Evolutionary conservation across 2,888 invertebrate genomes (phyloP), one percentile per base, ranked within the genome.

Genomic region (Torymus aiolomorphi): DNA sequence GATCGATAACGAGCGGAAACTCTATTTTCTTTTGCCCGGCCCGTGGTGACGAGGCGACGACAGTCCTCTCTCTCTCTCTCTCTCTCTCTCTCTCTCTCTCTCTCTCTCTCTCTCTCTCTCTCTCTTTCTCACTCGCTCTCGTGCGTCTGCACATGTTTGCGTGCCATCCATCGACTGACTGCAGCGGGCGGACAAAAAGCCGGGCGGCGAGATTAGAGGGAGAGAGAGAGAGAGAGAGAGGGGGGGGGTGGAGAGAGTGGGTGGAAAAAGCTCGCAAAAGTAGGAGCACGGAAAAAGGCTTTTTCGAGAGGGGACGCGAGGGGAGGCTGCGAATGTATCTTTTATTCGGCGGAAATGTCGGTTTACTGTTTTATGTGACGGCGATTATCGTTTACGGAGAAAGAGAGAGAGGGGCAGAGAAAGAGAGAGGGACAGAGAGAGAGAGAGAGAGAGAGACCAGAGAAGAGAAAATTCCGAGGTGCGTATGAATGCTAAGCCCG

Each of bases 1-100:
- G 69, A 69, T 69, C 69, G 69, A 69, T 69, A 69, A 69, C 69
- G 69, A 69, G 56, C 24, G 54, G 31, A 69, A 69, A 69, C 31
- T 24, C 69, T 56, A 31, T 69, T 69, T 69, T 69, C 69, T 69
- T 66, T 69, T 31, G 3, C 24, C 24, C 24, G 59, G 18, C 59
- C 20, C 42, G 42, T 42, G 42, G 42, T 42, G 42, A 42, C 42
- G 42, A 42, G 42, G 8, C 42, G 42, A 42, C 42, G 42, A 42
- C 42, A 42, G 42, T 8, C 8, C 42, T 42, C 8, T 5, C 42
- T 8, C 8, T 42, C 42, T 42, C 42, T 42, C 42, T 8, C 42
- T 42, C 42, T 10, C 70, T 14, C 49, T 8, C 10, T 52, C 20
- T 5, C 57, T 42, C 42, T 42, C 42, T 42, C 42, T 8, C 42